phyloP scores from a whole-genome alignment of 2,797 vertebrate genomes.

The Merluccius polli region DNA sequence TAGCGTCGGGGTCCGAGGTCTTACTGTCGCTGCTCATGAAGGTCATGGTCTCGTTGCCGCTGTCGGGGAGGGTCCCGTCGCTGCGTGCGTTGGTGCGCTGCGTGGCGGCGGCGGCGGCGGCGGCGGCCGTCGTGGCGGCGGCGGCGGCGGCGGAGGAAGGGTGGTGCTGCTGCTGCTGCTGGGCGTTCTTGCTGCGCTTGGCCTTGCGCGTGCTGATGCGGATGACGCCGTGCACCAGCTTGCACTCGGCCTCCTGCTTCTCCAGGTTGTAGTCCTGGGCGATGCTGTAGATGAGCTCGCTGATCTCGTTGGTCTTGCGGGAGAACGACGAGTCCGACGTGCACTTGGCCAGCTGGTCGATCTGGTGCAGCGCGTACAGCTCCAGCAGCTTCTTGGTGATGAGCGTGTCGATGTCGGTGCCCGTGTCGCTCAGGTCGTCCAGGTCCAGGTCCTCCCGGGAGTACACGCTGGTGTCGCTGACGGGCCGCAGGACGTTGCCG shows the following conservation, averaged over 20 bases:
- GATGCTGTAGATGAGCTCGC: slow-evolving; percentile 96
- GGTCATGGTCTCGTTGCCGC: slow-evolving; percentile 92
- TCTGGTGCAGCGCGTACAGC: slow-evolving; percentile 96
- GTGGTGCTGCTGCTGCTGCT: too few relatives aligned
- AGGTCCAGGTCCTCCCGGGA: slow-evolving; percentile 88
- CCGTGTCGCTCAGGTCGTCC: slow-evolving; percentile 85
- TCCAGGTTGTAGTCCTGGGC: slow-evolving; percentile 97
- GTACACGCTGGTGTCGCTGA: slow-evolving; percentile 80
- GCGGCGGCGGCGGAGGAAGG: too few relatives aligned
- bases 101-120: slow-evolving; percentile 18
- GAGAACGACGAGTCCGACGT: slow-evolving; percentile 95
- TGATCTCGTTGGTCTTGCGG: slow-evolving; percentile 97
- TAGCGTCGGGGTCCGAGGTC: slow-evolving; percentile 25
- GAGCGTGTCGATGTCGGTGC: slow-evolving; percentile 89
- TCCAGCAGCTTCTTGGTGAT: slow-evolving; percentile 97
- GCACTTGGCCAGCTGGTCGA: slow-evolving; percentile 96
- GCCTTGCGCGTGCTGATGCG: slow-evolving; percentile 95
- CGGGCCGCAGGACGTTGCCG: slow-evolving; percentile 61
- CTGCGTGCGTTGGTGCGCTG: slow-evolving; percentile 70
- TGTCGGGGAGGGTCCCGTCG: slow-evolving; percentile 82
- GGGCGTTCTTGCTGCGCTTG: slow-evolving; percentile 70
- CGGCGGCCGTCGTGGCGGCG: slow-evolving; percentile 25
- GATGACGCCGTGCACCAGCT: slow-evolving; percentile 94
- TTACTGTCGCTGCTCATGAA: slow-evolving; percentile 86
- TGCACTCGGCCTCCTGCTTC: slow-evolving; percentile 94